Evolutionary conservation across 1,140 invertebrate genomes (phyloP).

Genomic region (Apis laboriosa): DNA sequence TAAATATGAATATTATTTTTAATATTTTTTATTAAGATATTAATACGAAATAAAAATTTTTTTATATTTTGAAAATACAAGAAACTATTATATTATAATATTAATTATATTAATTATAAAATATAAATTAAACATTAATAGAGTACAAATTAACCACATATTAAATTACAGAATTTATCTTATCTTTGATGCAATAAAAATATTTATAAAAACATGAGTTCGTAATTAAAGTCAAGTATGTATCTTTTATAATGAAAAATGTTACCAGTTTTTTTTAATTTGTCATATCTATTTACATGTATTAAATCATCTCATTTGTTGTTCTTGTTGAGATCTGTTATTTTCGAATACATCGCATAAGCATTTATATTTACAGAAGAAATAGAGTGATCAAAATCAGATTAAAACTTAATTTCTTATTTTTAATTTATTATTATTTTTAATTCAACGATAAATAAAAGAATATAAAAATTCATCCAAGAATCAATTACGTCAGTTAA

Average conservation of each 20-base stretch:
- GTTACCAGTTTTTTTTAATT: not conserved
- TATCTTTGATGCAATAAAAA: conserved; percentile 17
- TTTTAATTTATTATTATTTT: conserved; percentile 7
- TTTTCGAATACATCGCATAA: not conserved
- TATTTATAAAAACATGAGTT: not conserved
- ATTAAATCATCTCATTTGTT: not conserved
- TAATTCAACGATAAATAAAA: not conserved
- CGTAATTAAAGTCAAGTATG: not conserved
- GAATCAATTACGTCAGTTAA: conserved; percentile 27
- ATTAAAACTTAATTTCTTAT: no score
- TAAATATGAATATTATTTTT: no score
- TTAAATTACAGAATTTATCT: conserved; percentile 27
- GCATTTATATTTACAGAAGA: not conserved
- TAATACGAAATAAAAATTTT: not conserved
- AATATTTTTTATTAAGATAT: not conserved
- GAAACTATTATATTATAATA: not conserved
- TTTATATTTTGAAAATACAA: not conserved
- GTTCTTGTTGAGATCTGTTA: not conserved
- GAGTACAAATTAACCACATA: not conserved
- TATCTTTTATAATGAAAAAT: not conserved
- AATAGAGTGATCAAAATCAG: not conserved
- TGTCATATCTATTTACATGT: conserved; percentile 25
- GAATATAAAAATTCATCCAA: conserved; percentile 12
- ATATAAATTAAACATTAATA: not conserved
- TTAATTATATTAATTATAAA: not conserved